Evolutionary conservation across 1,140 invertebrate genomes (phyloP), one percentile per base, ranked within the genome.

Genomic region (Geopemphigus sp.): DNA sequence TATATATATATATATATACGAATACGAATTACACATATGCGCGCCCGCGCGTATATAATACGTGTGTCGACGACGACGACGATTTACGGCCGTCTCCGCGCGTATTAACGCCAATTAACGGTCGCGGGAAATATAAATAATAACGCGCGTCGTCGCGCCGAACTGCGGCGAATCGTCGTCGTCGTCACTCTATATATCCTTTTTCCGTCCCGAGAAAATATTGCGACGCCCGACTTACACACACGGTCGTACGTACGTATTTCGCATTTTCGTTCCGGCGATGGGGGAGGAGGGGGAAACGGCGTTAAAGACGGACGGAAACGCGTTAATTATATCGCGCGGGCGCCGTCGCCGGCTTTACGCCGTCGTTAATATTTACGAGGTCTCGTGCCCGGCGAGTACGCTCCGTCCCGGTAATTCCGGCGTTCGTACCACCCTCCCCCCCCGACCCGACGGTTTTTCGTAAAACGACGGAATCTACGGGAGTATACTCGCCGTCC

Each of bases 21-120:
- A 19, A 57, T 57, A 54, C 12, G 32, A 39, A 39, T 39, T 39
- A 39, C 32, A 39, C 32, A 8, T 39, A 8, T 39, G 32, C 8
- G 32, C 32, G 32, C 8, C n/a, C n/a, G n/a, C n/a, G n/a, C n/a
- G n/a, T n/a, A n/a, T 19, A 19, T 54, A 54, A n/a, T 47, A 66
- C 17, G 22, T 17, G 39, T 57, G 56, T 39, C 56, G 73, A 57
- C 73, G 53, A 53, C 24, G 45, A n/a, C n/a, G 50, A 66, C 32
- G 73, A 76, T 76, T 76, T 76, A 76, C 56, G 26, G 32, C 56
- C 32, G 26, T 39, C 73, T 32, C 17, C 29, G 73, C 59, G 73
- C 47, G 19, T 76, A 76, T 76, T 76, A 76, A 26, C 73, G 73
- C 73, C 73, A 76, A 76, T 76, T 76, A 76, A 54, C 54, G 56